These are phyloP conservation scores for Dicerorhinus sumatrensis DNA, from an alignment of 2,113 vertebrate species.

Conservation along the genomic window DNA sequence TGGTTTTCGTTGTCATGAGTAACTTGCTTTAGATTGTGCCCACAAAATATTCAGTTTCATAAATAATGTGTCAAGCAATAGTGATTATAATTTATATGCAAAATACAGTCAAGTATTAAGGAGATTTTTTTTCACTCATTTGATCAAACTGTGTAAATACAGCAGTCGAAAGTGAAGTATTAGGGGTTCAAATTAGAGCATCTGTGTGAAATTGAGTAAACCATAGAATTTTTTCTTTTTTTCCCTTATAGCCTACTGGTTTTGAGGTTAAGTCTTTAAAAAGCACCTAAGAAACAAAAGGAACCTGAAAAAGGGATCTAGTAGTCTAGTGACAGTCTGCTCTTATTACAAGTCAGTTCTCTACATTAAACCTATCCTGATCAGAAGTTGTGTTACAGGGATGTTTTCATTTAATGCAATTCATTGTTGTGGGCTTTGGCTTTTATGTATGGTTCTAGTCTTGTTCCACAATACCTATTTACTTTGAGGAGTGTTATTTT, in stretches of 20 bases:
- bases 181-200: slow-evolving; percentile 15
- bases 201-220: not conserved
- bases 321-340: not conserved
- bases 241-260: not conserved
- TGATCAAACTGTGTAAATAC: not conserved
- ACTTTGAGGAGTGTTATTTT: slow-evolving; percentile 48
- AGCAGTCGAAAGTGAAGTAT: not conserved
- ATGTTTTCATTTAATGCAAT: not conserved
- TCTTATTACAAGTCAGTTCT: not conserved
- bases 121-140: not conserved
- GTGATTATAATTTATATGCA: not conserved
- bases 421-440: not conserved
- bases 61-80: not conserved
- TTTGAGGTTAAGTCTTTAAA: slow-evolving; percentile 3
- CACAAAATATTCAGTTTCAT: not conserved
- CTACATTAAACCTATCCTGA: not conserved
- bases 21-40: not conserved
- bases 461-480: not conserved
- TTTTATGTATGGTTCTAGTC: not conserved
- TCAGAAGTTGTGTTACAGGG: slow-evolving; percentile 13
- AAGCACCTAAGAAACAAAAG: not conserved
- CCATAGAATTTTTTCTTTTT: not conserved
- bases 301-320: not conserved
- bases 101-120: slow-evolving; percentile 10
- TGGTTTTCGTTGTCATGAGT: slow-evolving; percentile 7